Evolutionary conservation across 2,888 invertebrate genomes (phyloP).

Genomic region (Leucophenga montana): DNA sequence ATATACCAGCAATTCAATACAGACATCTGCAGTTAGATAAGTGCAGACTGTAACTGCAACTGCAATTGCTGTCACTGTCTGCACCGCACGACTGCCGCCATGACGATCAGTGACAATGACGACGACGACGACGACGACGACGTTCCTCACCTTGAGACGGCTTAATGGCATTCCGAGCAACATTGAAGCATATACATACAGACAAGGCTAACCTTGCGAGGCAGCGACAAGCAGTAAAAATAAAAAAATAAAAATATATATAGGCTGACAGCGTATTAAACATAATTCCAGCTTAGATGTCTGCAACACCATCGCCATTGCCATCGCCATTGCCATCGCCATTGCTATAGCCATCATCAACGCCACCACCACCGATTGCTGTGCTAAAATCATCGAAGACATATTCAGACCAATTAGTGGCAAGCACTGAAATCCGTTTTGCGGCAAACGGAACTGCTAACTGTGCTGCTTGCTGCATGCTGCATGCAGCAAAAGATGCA

Average conservation of each 20-base stretch:
- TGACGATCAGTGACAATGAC: no score
- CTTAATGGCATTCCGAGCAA: slow-evolving; percentile 37
- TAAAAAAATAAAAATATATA: neutral
- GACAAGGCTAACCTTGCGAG: slow-evolving; percentile 58
- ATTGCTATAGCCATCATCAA: slow-evolving; percentile 25
- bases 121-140: no score
- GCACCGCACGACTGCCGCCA: no score
- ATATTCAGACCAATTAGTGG: slow-evolving; percentile 67
- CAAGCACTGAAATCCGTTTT: slow-evolving; percentile 66
- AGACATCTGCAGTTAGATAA: no score
- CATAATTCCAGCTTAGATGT: slow-evolving; percentile 3
- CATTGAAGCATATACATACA: slow-evolving; percentile 56
- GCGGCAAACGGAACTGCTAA: slow-evolving; percentile 71
- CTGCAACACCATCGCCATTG: neutral
- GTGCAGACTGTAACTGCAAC: no score
- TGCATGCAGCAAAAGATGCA: slow-evolving; percentile 17
- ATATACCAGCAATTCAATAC: no score
- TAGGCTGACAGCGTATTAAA: slow-evolving; percentile 9
- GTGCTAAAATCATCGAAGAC: slow-evolving; percentile 44
- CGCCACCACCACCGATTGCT: slow-evolving; percentile 31
- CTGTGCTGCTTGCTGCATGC: slow-evolving; percentile 40
- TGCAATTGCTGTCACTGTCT: no score
- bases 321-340: slow-evolving; percentile 26
- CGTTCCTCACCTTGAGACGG: slow-evolving; percentile 22
- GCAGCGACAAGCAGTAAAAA: neutral